phyloP scores from a whole-genome alignment of 2,113 vertebrate genomes.

The Cyphomyrus plagiostoma region DNA sequence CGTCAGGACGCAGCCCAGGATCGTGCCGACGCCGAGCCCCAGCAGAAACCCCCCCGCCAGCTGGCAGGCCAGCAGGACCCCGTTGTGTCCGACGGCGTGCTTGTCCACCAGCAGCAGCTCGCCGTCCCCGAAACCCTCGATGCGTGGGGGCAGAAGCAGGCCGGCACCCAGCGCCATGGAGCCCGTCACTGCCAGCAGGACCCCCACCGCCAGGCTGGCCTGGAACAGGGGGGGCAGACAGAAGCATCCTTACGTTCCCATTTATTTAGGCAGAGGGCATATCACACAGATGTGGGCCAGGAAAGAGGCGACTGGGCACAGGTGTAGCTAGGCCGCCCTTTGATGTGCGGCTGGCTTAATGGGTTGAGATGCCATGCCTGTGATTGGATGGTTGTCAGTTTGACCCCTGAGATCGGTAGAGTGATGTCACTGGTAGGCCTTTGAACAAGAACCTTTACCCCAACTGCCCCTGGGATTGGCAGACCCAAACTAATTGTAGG shows the following conservation, averaged over 20 bases:
- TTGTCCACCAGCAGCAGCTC: slow-evolving; percentile 49
- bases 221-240: slow-evolving; percentile 16
- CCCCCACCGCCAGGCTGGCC: slow-evolving; percentile 42
- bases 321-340: neutral
- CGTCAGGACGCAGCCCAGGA: slow-evolving; percentile 40
- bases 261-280: neutral
- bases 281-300: neutral
- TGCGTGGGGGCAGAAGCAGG: slow-evolving; percentile 45
- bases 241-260: neutral
- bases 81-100: slow-evolving; percentile 45
- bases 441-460: neutral
- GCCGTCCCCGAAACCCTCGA: slow-evolving; percentile 47
- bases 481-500: neutral
- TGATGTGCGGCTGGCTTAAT: neutral
- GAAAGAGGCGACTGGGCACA: neutral
- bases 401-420: neutral
- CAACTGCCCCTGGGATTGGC: neutral
- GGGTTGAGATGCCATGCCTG: neutral
- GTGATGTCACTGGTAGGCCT: neutral
- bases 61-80: slow-evolving; percentile 37
- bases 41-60: slow-evolving; percentile 44
- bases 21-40: neutral
- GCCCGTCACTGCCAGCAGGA: slow-evolving; percentile 48
- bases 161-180: slow-evolving; percentile 38
- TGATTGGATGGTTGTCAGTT: neutral